A percentile compares a stretch with the other conserved stretches of the same genome.
Evolutionary conservation across 2,888 invertebrate species (phyloP).

Genomic region (Iphiclides podalirius): DNA sequence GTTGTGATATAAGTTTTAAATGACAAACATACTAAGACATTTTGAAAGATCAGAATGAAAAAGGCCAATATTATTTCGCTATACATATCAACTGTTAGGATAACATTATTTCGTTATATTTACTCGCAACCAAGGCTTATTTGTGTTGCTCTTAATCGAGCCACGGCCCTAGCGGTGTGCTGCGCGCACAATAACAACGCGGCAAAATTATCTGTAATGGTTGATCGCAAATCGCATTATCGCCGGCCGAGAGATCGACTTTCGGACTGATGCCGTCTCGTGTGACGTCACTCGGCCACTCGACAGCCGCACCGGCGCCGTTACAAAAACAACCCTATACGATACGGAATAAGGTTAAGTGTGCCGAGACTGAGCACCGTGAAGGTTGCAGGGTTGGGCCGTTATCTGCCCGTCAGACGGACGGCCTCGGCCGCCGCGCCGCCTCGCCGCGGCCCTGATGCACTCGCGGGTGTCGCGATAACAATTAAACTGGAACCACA

Average conservation of each 20-base stretch:
- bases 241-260: constrained; percentile 4
- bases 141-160: no score
- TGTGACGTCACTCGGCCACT: constrained; percentile 11
- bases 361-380: constrained; percentile 10
- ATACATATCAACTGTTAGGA: no score
- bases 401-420: constrained; percentile 58
- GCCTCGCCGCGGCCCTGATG: constrained; percentile 39
- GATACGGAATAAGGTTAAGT: constrained; percentile 22
- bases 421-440: constrained; percentile 39
- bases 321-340: constrained; percentile 6
- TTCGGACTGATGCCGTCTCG: constrained; percentile 3
- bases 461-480: constrained; percentile 58
- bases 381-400: constrained; percentile 55
- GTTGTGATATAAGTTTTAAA: no score
- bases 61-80: no score
- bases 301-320: neutral
- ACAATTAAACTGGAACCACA: constrained; percentile 36
- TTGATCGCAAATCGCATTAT: neutral
- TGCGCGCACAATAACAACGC: neutral
- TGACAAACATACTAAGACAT: no score
- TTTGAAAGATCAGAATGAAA: no score
- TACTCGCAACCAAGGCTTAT: no score
- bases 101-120: no score
- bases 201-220: neutral
- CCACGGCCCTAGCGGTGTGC: neutral